Base-by-base conservation (phyloP, 2,113 vertebrate species). In the Pteruthius melanotis region DNA sequence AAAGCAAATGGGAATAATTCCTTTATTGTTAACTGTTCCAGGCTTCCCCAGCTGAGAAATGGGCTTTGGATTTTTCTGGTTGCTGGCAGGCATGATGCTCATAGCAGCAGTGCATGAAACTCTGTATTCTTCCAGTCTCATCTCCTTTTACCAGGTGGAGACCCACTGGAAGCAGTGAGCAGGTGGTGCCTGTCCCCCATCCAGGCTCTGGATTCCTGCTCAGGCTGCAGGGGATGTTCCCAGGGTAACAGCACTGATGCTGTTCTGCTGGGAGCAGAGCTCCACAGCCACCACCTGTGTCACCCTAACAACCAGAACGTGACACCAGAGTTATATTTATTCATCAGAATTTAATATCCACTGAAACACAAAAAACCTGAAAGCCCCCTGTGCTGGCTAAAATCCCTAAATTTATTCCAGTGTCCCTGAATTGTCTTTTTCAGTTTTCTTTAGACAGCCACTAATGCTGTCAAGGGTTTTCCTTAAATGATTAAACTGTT, bases 401-500 rank as follows among this genome's bases (percentile, higher is more conserved):
- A 93, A 49, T 37, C 49, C 15, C 65, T 26, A 6, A 26, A 26
- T 78, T 19, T 20, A 11, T 71, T 27, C 31, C 16, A 11, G 0
- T 28, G 28, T 68, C 44, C 69, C 74, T 64, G 44, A 60, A 31
- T 27, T 75, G 40, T 75, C 56, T 79, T 50, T 65, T 65, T 37
- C 31, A 11, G 45, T 78, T 84, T 74, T 40, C 71, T 70, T 84
- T 37, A 63, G 69, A 40, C 15, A 26, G 47, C 39, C 82, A 15
- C 70, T 77, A 35, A 49, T 1, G 31, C 79, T 80, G 76, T 61
- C 79, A 69, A 50, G 57, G 44, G 49, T 59, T 95, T 77, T 66
- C 78, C 59, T 92, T 64, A 60, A 80, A 39, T 68, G 80, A 85
- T 93, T 78, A 57, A 77, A 76, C 45, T 71, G 83, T 78, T 84